Percentiles rank a stretch among this genome's conserved stretches.
Evolutionary conservation across 2,888 invertebrate species (phyloP).

Genomic region (Vanessa cardui): DNA sequence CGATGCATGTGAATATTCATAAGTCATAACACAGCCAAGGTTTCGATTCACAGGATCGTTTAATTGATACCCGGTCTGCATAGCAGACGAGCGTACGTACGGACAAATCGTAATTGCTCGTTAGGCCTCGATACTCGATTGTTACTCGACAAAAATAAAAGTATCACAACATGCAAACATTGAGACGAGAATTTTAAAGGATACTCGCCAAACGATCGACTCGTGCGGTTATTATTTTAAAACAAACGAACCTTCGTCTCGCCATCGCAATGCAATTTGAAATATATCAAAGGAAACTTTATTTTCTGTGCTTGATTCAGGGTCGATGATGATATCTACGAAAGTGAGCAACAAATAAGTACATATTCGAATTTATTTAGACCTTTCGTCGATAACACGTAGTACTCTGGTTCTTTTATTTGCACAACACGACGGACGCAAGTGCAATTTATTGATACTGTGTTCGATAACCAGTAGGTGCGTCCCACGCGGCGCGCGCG

Average conservation of each 20-base stretch:
- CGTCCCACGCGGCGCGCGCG: conserved; percentile 67
- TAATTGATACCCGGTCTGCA: conserved; percentile 68
- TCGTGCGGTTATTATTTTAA: conserved; percentile 48
- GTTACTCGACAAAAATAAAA: conserved; percentile 77
- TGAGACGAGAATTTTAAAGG: conserved; percentile 49
- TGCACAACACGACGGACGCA: conserved; percentile 71
- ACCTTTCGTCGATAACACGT: conserved; percentile 73
- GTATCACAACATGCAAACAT: conserved; percentile 46
- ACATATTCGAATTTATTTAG: conserved; percentile 76
- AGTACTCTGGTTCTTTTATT: conserved; percentile 72
- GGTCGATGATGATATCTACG: conserved; percentile 72
- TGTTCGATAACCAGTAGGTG: conserved; percentile 77
- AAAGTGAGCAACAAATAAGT: conserved; percentile 67
- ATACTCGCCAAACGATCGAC: conserved; percentile 31
- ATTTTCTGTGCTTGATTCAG: conserved; percentile 42
- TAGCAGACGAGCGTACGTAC: conserved; percentile 60
- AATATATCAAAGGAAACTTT: conserved; percentile 40
- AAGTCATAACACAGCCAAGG: conserved; percentile 62
- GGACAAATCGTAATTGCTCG: conserved; percentile 78
- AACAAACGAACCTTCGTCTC: conserved; percentile 42
- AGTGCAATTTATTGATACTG: conserved; percentile 80
- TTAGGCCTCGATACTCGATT: conserved; percentile 74
- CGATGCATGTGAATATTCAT: conserved; percentile 74
- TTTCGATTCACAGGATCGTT: conserved; percentile 63
- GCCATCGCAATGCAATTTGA: conserved; percentile 26